Percentiles rank a stretch among this genome's conserved stretches.
Conservation (phyloP, 2,888 invertebrate species). For the Leptinotarsa peninsularis region DNA sequence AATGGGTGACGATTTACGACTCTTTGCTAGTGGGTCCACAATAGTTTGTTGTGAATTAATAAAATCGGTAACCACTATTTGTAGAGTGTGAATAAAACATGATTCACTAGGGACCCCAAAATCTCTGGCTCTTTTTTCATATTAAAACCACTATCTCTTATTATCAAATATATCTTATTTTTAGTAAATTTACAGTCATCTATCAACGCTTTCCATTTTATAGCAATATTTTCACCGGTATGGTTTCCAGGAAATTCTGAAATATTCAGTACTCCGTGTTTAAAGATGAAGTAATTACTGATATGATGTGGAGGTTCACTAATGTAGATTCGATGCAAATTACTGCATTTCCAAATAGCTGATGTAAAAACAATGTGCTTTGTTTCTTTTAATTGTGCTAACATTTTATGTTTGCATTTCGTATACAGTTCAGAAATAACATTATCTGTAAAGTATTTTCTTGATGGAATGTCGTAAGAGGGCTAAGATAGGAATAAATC, state of each 20-base stretch:
- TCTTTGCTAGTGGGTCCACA: not conserved
- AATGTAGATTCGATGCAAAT: conserved; percentile 14
- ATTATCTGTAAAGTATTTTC: conserved; percentile 22
- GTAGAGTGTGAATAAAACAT: conserved; percentile 16
- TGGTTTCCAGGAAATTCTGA: not conserved
- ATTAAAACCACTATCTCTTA: conserved; percentile 12
- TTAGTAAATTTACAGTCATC: conserved; percentile 15
- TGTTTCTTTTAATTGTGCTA: conserved; percentile 21
- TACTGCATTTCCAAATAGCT: conserved; percentile 17
- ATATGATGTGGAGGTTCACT: conserved; percentile 7
- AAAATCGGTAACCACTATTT: conserved; percentile 17
- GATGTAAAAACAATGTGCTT: conserved; percentile 13
- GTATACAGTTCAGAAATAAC: conserved; percentile 22
- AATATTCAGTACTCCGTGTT: conserved; percentile 14
- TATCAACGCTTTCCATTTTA: conserved; percentile 8
- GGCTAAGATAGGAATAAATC: conserved; percentile 17
- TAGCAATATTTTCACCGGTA: conserved; percentile 19
- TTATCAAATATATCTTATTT: conserved; percentile 18
- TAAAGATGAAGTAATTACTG: conserved; percentile 17
- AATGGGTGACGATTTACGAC: conserved; percentile 13
- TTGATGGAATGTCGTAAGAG: conserved; percentile 14
- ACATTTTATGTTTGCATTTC: conserved; percentile 15
- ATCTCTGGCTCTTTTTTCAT: conserved; percentile 19
- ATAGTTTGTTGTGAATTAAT: not conserved
- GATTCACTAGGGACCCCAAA: conserved; percentile 11